phyloP scores from a whole-genome alignment of 2,797 vertebrate species.

The Gymnocypris eckloni region DNA sequence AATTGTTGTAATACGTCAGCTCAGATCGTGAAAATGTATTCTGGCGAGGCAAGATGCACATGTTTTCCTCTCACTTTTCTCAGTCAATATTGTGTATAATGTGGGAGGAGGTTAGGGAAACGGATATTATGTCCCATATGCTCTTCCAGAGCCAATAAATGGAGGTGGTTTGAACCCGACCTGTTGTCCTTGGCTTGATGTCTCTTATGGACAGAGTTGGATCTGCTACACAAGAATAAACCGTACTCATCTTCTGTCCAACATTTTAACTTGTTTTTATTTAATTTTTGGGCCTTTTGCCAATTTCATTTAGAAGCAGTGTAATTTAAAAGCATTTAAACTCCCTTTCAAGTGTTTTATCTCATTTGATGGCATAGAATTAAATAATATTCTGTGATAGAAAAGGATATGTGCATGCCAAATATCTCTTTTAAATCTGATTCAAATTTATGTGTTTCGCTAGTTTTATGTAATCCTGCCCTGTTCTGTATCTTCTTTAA shows the following conservation, averaged over 20 bases:
- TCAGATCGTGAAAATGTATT: not conserved
- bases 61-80: not conserved
- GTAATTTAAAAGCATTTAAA: not conserved
- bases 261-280: not conserved
- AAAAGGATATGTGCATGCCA: not conserved
- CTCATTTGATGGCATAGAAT: not conserved
- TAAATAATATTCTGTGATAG: not conserved
- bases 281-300: not conserved
- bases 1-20: not conserved
- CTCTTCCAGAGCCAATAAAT: conserved; percentile 2
- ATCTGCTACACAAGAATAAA: not conserved
- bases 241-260: not conserved
- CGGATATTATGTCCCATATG: not conserved
- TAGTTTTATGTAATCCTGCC: not conserved
- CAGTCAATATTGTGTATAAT: not conserved
- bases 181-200: not conserved
- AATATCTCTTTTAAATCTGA: not conserved
- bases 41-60: not conserved
- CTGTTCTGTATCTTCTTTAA: not conserved
- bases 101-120: not conserved
- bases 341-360: not conserved
- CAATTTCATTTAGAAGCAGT: not conserved
- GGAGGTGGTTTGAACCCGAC: conserved; percentile 3
- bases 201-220: not conserved
- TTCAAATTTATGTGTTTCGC: not conserved